Evolutionary conservation across 2,113 vertebrate species (phyloP).

Genomic region (Pelmatolapia mariae): DNA sequence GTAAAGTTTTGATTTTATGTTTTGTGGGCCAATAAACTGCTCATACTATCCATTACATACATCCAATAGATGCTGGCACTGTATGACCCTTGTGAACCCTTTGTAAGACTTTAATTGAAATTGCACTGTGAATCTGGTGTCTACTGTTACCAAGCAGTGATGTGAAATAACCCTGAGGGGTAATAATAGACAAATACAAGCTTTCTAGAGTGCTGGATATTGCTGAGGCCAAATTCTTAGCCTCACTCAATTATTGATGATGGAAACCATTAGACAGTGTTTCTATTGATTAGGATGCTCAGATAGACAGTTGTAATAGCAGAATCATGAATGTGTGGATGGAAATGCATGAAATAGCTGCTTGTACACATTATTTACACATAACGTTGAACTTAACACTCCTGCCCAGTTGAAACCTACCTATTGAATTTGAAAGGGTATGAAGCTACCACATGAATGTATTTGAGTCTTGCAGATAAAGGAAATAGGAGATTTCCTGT

Average conservation of each 20-base stretch:
- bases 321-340: not conserved
- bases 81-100: not conserved
- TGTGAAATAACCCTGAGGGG: not conserved
- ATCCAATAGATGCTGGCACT: not conserved
- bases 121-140: not conserved
- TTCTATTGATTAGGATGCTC: constrained; percentile 42
- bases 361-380: constrained; percentile 16
- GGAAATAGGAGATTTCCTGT: not conserved
- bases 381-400: not conserved
- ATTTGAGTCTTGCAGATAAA: not conserved
- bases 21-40: not conserved
- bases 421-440: not conserved
- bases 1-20: not conserved
- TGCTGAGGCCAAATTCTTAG: not conserved
- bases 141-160: constrained; percentile 11
- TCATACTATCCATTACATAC: not conserved
- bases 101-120: constrained; percentile 8
- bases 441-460: not conserved
- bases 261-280: constrained; percentile 50
- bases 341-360: not conserved
- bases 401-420: not conserved
- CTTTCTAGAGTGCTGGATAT: not conserved
- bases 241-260: constrained; percentile 62
- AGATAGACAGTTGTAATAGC: not conserved
- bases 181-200: not conserved